Evolutionary conservation across 2,888 invertebrate species (phyloP).

Genomic region (Coenonympha glycerion): DNA sequence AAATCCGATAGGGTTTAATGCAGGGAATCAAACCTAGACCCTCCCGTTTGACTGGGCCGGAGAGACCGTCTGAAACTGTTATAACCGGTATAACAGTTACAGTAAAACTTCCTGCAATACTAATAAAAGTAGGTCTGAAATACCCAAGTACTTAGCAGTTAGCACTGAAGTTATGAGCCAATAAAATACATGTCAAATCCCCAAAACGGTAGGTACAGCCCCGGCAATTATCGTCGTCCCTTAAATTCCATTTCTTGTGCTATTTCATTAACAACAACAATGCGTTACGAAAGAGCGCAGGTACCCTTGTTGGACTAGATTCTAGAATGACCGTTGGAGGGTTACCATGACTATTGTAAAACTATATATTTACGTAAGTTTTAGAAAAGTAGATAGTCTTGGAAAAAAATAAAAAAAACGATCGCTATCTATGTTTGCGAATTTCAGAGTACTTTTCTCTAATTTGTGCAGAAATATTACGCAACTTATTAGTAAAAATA

Average conservation of each 20-base stretch:
- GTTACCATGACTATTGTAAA: background rate
- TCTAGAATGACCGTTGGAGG: background rate
- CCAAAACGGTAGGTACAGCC: constrained; percentile 7
- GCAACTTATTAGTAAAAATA: too few species aligned
- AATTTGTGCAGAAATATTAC: too few species aligned
- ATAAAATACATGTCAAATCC: constrained; percentile 15
- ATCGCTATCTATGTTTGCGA: too few species aligned
- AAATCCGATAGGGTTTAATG: too few species aligned
- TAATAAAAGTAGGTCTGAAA: background rate
- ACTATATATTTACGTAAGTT: background rate
- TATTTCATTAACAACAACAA: constrained; percentile 51
- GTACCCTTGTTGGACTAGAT: constrained; percentile 17
- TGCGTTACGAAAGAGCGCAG: constrained; percentile 26
- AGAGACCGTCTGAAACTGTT: too few species aligned
- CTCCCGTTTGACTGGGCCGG: too few species aligned
- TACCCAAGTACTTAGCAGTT: constrained; percentile 3
- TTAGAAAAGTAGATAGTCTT: background rate
- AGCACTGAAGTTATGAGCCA: constrained; percentile 4
- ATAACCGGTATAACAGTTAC: background rate
- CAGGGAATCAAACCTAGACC: too few species aligned
- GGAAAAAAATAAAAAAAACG: background rate
- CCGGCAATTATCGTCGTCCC: constrained; percentile 28
- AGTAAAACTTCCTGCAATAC: background rate
- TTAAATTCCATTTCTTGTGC: constrained; percentile 32
- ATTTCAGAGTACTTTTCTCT: too few species aligned